Evolutionary conservation across 2,888 invertebrate genomes (phyloP).

Genomic region (Fragum sueziense): DNA sequence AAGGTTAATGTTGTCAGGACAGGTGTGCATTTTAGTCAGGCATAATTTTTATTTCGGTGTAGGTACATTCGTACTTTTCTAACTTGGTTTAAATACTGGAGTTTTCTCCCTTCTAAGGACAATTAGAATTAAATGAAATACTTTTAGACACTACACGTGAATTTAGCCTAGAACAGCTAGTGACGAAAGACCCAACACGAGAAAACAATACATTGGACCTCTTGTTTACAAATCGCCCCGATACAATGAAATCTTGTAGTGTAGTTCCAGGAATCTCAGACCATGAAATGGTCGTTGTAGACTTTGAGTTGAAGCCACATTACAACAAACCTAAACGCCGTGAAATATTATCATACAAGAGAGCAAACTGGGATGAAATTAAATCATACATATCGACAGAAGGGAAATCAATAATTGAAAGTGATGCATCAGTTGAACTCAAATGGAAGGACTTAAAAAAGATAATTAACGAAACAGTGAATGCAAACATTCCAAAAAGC

Average conservation of each 20-base stretch:
- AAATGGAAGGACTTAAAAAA: constrained; percentile 1
- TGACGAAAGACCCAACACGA: constrained; percentile 48
- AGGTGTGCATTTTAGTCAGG: too few relatives aligned
- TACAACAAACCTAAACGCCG: constrained; percentile 19
- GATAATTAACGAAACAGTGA: not conserved
- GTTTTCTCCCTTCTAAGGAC: too few relatives aligned
- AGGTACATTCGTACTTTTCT: too few relatives aligned
- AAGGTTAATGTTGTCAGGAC: too few relatives aligned
- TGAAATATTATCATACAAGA: too few relatives aligned
- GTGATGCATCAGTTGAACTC: too few relatives aligned
- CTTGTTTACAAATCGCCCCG: too few relatives aligned
- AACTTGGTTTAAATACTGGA: too few relatives aligned
- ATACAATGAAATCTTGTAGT: constrained; percentile 1
- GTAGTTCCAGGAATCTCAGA: constrained; percentile 51
- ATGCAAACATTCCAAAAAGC: constrained; percentile 30
- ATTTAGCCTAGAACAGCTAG: constrained; percentile 40
- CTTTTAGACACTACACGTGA: constrained; percentile 38
- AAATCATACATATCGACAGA: constrained; percentile 24
- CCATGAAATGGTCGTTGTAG: constrained; percentile 20
- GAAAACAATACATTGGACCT: too few relatives aligned
- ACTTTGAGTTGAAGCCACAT: constrained; percentile 12
- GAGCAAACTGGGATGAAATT: constrained; percentile 46
- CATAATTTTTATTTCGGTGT: too few relatives aligned
- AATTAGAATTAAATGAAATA: not conserved
- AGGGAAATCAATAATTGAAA: too few relatives aligned